These are phyloP conservation scores for Halcyon chelicuti DNA, from an alignment of 2,797 vertebrate genomes.

Conservation along the genomic window DNA sequence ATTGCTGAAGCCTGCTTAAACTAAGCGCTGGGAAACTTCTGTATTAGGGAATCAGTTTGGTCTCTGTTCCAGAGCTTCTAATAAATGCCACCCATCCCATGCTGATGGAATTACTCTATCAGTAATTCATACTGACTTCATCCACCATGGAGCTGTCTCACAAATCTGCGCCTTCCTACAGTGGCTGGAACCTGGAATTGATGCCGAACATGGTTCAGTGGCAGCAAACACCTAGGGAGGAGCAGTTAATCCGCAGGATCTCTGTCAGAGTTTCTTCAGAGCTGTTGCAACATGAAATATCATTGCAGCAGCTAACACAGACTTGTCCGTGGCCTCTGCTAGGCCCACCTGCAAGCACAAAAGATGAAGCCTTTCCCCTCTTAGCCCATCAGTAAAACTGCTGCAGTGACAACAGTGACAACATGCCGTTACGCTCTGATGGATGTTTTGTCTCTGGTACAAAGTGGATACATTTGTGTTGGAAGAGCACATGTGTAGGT, in stretches of 20 bases:
- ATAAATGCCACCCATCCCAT: not conserved
- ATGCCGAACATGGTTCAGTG: not conserved
- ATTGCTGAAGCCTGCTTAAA: not conserved
- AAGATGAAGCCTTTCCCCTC: not conserved
- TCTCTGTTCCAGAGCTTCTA: not conserved
- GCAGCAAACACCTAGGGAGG: not conserved
- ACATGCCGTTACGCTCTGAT: rapidly evolving
- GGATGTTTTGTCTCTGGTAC: not conserved
- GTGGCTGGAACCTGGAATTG: not conserved
- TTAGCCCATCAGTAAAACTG: not conserved
- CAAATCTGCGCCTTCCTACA: not conserved
- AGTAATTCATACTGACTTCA: not conserved
- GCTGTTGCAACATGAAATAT: not conserved
- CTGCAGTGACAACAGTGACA: not conserved
- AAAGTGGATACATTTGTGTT: not conserved
- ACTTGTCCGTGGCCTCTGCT: not conserved
- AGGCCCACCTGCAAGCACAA: not conserved
- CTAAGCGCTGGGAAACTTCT: not conserved
- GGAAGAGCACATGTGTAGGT: not conserved
- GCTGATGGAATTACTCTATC: not conserved
- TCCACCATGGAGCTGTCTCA: not conserved
- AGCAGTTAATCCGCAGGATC: not conserved
- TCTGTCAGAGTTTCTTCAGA: not conserved
- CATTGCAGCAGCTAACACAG: not conserved
- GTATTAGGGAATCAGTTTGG: not conserved